Conservation (phyloP, 2,888 invertebrate species). For the Microctonus brassicae region DNA sequence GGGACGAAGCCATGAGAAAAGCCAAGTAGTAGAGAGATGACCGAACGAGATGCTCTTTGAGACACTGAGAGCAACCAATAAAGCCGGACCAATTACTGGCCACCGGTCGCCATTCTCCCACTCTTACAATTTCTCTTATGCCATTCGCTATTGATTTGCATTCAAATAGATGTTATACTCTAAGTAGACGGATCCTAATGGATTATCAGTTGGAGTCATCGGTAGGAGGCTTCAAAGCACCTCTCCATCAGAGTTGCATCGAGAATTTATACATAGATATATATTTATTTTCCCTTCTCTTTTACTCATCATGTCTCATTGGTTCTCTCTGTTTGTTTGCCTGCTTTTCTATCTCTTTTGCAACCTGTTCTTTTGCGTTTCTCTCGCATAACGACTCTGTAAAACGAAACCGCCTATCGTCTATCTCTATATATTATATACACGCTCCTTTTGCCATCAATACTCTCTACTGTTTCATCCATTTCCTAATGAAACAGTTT, state of each 20-base stretch:
- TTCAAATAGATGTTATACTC: conserved; percentile 70
- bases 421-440: conserved; percentile 31
- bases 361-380: conserved; percentile 27
- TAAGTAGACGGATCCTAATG: conserved; percentile 70
- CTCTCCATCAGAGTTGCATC: background rate
- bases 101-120: conserved; percentile 63
- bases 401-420: conserved; percentile 29
- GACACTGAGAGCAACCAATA: conserved; percentile 69
- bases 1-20: conserved; percentile 43
- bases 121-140: conserved; percentile 38
- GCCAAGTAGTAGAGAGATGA: conserved; percentile 61
- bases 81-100: conserved; percentile 70
- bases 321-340: conserved; percentile 32
- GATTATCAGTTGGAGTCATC: conserved; percentile 70
- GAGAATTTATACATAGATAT: too few species aligned
- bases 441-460: conserved; percentile 39
- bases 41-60: conserved; percentile 70
- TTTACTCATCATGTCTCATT: background rate
- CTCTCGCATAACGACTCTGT: conserved; percentile 8
- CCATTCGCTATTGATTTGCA: conserved; percentile 69
- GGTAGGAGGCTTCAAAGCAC: conserved; percentile 45
- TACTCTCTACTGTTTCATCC: conserved; percentile 42
- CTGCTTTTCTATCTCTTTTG: background rate
- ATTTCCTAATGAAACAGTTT: conserved; percentile 46
- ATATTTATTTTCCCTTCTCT: background rate